These are phyloP conservation scores for Saturnia pavonia DNA, from an alignment of 2,888 invertebrate species.

Conservation along the genomic window DNA sequence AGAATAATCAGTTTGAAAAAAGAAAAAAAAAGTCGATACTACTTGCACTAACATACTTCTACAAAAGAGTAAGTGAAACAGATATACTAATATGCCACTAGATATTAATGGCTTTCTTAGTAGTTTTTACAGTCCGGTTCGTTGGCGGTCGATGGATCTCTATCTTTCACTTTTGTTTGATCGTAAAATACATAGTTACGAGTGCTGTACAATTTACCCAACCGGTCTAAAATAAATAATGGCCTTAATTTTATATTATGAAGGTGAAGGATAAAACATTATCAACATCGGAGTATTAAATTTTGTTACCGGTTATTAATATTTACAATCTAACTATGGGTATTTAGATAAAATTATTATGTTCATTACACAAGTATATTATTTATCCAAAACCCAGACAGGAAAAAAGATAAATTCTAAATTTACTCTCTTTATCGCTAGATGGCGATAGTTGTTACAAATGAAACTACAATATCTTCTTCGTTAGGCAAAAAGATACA, in stretches of 20 bases:
- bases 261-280: not conserved
- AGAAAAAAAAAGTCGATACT: too few relatives aligned
- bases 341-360: not conserved
- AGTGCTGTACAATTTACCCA: too few relatives aligned
- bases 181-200: too few relatives aligned
- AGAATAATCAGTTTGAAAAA: too few relatives aligned
- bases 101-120: too few relatives aligned
- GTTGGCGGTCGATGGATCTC: too few relatives aligned
- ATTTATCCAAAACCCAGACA: not conserved
- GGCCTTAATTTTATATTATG: not conserved
- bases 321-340: slow-evolving; percentile 1
- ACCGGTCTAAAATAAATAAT: not conserved
- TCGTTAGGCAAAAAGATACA: not conserved
- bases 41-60: not conserved
- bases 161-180: too few relatives aligned
- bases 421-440: not conserved
- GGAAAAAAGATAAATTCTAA: not conserved
- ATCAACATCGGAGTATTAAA: not conserved
- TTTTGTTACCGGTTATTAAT: not conserved
- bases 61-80: not conserved
- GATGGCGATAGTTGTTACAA: slow-evolving; percentile 18
- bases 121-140: too few relatives aligned
- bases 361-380: not conserved
- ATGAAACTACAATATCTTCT: not conserved
- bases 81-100: not conserved